phyloP scores from a whole-genome alignment of 2,113 vertebrate species.

The Montifringilla adamsi region DNA sequence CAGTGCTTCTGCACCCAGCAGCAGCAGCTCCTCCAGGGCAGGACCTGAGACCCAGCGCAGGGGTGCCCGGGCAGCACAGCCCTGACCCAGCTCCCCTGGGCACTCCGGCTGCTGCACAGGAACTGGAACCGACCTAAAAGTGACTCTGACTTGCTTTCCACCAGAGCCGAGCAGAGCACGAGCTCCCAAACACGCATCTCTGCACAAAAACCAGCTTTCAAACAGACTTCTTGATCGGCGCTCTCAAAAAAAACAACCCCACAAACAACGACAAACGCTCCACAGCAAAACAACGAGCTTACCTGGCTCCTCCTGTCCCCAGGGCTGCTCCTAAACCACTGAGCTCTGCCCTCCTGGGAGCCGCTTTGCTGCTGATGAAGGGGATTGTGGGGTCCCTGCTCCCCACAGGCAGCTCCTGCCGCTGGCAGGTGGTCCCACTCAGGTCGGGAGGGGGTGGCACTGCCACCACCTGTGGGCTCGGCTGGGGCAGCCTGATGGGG shows the following conservation, averaged over 20 bases:
- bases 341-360: rapidly evolving
- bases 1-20: rapidly evolving
- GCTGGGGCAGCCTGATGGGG: no score
- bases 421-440: not conserved
- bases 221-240: rapidly evolving
- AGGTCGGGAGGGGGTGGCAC: not conserved
- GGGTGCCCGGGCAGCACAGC: rapidly evolving
- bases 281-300: not conserved
- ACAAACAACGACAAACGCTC: rapidly evolving
- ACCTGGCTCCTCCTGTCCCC: rapidly evolving
- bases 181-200: rapidly evolving
- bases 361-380: rapidly evolving
- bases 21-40: rapidly evolving
- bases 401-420: not conserved
- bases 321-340: rapidly evolving
- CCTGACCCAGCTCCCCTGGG: rapidly evolving
- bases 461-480: not conserved
- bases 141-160: rapidly evolving
- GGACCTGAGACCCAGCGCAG: rapidly evolving
- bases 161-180: rapidly evolving
- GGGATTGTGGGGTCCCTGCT: not conserved
- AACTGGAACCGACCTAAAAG: not conserved
- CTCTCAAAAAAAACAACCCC: no score
- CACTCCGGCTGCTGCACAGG: rapidly evolving
- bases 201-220: rapidly evolving